These are phyloP conservation scores for Anneissia japonica DNA, from an alignment of 35 echinoderm and acorn worm genomes.

Conservation along the genomic window DNA sequence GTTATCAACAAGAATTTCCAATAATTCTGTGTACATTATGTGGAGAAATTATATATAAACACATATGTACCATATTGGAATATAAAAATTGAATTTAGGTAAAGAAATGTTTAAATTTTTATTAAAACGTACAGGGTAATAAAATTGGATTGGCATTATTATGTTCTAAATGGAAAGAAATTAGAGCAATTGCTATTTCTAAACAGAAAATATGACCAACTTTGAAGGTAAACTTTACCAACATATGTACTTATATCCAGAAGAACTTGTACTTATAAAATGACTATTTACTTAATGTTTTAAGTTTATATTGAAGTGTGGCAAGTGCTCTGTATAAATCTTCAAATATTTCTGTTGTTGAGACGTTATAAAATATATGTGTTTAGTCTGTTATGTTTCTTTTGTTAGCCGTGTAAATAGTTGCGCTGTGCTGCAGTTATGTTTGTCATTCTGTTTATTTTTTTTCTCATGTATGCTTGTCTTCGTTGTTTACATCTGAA, in stretches of 20 bases:
- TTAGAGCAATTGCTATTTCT: not conserved
- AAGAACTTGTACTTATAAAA: too few species aligned
- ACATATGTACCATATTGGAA: too few species aligned
- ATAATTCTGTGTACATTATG: too few species aligned
- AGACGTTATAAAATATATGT: not conserved
- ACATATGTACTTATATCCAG: too few species aligned
- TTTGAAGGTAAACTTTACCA: not conserved
- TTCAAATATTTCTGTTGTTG: not conserved
- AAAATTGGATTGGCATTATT: not conserved
- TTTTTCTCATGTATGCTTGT: constrained; percentile 1
- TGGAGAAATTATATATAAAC: too few species aligned
- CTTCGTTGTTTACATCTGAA: not conserved
- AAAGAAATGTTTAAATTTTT: not conserved
- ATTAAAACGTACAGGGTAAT: not conserved
- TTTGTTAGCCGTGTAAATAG: not conserved
- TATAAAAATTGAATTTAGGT: not conserved
- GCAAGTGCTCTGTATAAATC: not conserved
- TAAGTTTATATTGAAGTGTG: not conserved
- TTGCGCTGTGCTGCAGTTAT: not conserved
- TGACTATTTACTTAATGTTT: too few species aligned
- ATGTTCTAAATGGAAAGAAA: not conserved
- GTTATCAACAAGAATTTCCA: too few species aligned
- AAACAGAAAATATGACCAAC: not conserved
- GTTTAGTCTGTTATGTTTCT: not conserved
- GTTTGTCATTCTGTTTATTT: not conserved